Percentiles rank a stretch among this genome's conserved stretches.
Conservation (phyloP, 2,888 invertebrate species). For the Alviniconcha strummeri region DNA sequence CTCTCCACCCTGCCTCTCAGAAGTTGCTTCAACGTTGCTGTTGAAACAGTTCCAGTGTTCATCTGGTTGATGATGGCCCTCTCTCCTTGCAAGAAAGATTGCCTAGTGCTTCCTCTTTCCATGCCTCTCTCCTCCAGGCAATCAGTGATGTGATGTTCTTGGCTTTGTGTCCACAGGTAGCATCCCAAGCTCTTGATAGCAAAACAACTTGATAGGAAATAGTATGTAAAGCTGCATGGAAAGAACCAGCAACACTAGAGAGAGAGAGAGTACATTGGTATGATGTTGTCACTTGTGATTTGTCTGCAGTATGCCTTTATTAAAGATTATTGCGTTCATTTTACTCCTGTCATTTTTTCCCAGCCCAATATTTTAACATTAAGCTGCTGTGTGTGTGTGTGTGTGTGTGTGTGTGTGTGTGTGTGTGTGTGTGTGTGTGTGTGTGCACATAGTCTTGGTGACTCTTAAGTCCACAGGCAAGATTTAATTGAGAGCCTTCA, state of each 20-base stretch:
- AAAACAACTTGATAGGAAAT: background rate
- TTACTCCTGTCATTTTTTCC: background rate
- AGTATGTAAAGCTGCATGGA: background rate
- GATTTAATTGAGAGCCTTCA: background rate
- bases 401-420: conserved; percentile 8
- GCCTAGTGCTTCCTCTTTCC: no score
- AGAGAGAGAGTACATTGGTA: background rate
- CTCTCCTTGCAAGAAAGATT: no score
- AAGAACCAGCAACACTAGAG: background rate
- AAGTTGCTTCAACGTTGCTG: no score
- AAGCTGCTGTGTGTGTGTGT: background rate
- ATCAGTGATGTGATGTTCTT: no score
- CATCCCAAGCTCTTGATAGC: no score
- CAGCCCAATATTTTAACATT: background rate
- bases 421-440: conserved; percentile 4
- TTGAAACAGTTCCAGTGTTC: no score
- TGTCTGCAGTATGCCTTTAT: background rate
- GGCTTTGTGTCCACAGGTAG: no score
- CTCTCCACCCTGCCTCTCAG: no score
- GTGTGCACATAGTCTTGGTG: background rate
- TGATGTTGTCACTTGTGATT: background rate
- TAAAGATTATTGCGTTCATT: background rate
- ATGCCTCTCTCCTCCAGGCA: no score
- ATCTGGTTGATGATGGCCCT: no score
- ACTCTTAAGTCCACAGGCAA: no score